These are phyloP conservation scores for Listronotus bonariensis DNA, from an alignment of 1,140 invertebrate species.

Conservation along the genomic window DNA sequence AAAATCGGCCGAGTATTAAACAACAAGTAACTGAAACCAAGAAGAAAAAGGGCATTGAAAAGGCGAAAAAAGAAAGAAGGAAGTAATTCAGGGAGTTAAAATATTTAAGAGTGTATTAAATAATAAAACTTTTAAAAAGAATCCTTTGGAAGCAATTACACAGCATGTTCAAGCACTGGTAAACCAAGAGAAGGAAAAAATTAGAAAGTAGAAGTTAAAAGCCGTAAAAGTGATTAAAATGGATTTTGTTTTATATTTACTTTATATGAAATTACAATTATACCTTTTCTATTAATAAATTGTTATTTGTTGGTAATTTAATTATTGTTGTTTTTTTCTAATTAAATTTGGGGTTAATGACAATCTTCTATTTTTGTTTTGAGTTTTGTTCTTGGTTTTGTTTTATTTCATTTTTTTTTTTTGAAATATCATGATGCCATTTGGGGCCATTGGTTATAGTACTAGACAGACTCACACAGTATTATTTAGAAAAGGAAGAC, in stretches of 20 bases:
- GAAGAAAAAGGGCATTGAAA: slow-evolving; percentile 44
- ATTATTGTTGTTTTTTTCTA: background rate
- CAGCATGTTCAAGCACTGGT: slow-evolving; percentile 43
- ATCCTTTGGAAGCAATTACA: slow-evolving; percentile 43
- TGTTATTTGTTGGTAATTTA: background rate
- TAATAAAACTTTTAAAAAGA: slow-evolving; percentile 42
- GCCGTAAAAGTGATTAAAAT: too few species aligned
- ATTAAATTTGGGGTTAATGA: too few species aligned
- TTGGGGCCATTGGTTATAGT: too few species aligned
- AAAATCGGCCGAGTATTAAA: slow-evolving; percentile 30
- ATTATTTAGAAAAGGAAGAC: too few species aligned
- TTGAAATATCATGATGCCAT: too few species aligned
- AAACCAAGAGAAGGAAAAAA: slow-evolving; percentile 22
- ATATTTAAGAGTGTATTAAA: slow-evolving; percentile 45
- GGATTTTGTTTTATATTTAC: too few species aligned
- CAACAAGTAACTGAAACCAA: slow-evolving; percentile 18
- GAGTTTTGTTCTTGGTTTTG: too few species aligned
- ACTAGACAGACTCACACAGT: too few species aligned
- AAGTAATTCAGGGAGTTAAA: slow-evolving; percentile 41
- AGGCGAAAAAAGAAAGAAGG: slow-evolving; percentile 44
- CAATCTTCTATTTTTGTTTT: too few species aligned
- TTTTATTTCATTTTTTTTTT: too few species aligned
- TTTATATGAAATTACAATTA: too few species aligned
- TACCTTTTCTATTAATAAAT: background rate
- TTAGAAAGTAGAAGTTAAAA: slow-evolving; percentile 10